Base-by-base conservation (phyloP, 2,888 invertebrate genomes). In the Himalopsyche japonica region DNA sequence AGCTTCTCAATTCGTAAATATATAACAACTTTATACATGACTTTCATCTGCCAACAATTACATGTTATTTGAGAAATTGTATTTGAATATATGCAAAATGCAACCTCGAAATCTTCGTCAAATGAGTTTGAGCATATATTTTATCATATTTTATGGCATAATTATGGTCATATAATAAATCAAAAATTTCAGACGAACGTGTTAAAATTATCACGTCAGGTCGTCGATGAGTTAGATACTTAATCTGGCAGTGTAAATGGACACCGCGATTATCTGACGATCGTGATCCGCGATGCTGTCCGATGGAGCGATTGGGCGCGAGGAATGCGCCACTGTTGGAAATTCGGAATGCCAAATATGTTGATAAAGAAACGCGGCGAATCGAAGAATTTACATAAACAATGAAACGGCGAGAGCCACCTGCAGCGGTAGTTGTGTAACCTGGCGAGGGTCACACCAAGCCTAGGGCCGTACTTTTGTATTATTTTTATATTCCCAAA, bases 361-460 rank as follows among this genome's bases (percentile, higher is more conserved):
- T 80, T 57, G 80, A 82, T 80, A 84, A 85, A 82, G 77, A 82
- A 76, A 79, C 83, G 78, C 77, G 80, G 80, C 43, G 76, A 80
- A 79, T 76, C 64, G 80, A 80, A 82, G 76, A 84, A 86, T 86
- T 86, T 82, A 86, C 85, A 86, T 86, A 86, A 86, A 84, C 84
- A 86, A 82, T 86, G 85, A 84, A 47, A 57, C 79, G 32, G 82
- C 85, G 37, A 57, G 76, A 83, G 79, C 83, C 85, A 84, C 84
- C 85, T 84, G 85, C 76, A 80, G 80, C 70, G 30, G 70, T 70
- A 27, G 70, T 70, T 70, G 70, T 34, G 20, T 37, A 81, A 70
- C 81, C 37, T 43, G 70, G 34, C 32, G 81, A 81, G 47, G 43
- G 57, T 37, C 24, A 43, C 70, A 64, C 27, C 37, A 37, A 47